Conservation (phyloP, 2,113 vertebrate species). For the Leucopternis melanops region DNA sequence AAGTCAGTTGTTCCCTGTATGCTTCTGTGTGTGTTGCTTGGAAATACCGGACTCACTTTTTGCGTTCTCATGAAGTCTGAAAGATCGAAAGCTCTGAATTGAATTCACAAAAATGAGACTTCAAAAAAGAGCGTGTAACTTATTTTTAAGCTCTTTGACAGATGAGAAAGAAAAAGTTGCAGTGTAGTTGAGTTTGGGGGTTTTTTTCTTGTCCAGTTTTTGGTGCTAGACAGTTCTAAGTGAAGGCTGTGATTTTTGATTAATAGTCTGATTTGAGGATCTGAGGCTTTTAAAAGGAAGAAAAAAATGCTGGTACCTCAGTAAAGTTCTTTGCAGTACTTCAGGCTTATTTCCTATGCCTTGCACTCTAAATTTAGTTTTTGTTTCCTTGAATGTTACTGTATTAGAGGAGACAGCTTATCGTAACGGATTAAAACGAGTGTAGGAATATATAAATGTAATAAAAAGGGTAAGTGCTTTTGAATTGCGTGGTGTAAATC, state of each 20-base stretch:
- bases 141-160: neutral
- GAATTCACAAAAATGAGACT: neutral
- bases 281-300: neutral
- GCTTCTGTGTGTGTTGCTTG: neutral
- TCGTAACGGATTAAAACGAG: neutral
- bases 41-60: rapidly evolving
- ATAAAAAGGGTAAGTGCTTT: no score
- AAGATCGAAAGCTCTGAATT: neutral
- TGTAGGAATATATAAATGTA: neutral
- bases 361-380: neutral
- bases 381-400: neutral
- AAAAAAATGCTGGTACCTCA: rapidly evolving
- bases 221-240: neutral
- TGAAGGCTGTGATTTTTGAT: neutral
- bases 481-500: no score
- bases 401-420: neutral
- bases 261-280: neutral
- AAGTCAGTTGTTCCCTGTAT: neutral
- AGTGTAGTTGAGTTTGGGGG: neutral
- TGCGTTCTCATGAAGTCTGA: neutral
- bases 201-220: neutral
- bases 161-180: neutral
- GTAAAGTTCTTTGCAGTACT: neutral
- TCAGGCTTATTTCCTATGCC: neutral
- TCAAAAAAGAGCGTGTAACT: rapidly evolving